Percentiles rank a stretch among this genome's conserved stretches.
Conservation (phyloP, 1,140 invertebrate genomes). For the Anoplophora glabripennis region DNA sequence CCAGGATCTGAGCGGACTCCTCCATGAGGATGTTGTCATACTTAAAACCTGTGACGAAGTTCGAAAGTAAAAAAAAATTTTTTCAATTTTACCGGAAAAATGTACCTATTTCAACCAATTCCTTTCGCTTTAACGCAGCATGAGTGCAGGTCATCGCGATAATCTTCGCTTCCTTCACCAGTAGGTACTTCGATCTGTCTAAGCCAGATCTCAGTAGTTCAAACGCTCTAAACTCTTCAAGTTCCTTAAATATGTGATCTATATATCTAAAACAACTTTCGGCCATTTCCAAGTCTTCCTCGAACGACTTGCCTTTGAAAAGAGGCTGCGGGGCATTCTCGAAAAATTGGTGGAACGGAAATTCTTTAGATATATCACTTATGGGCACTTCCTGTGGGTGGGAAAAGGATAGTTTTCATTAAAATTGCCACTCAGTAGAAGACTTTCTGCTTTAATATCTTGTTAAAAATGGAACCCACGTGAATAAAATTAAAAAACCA, state of each 20-base stretch:
- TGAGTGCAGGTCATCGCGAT: conserved; percentile 99
- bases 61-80: conserved; percentile 1
- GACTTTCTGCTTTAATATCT: no score
- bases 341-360: conserved; percentile 92
- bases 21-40: conserved; percentile 99
- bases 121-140: conserved; percentile 93
- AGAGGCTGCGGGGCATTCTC: conserved; percentile 89
- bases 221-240: conserved; percentile 98
- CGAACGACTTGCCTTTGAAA: conserved; percentile 76
- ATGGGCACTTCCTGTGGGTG: conserved; percentile 46
- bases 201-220: conserved; percentile 92
- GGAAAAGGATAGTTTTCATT: no score
- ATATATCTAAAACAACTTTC: conserved; percentile 94
- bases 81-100: no score
- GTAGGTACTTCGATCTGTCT: conserved; percentile 92
- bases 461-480: no score
- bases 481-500: no score
- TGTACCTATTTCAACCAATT: conserved; percentile 88
- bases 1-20: conserved; percentile 97
- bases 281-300: conserved; percentile 89
- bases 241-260: conserved; percentile 90
- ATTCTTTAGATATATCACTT: conserved; percentile 66
- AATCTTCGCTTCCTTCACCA: conserved; percentile 99
- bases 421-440: no score
- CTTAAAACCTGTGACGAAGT: conserved; percentile 70